Base-by-base conservation (phyloP, 2,888 invertebrate genomes). In the Nemotelus nigrinus region DNA sequence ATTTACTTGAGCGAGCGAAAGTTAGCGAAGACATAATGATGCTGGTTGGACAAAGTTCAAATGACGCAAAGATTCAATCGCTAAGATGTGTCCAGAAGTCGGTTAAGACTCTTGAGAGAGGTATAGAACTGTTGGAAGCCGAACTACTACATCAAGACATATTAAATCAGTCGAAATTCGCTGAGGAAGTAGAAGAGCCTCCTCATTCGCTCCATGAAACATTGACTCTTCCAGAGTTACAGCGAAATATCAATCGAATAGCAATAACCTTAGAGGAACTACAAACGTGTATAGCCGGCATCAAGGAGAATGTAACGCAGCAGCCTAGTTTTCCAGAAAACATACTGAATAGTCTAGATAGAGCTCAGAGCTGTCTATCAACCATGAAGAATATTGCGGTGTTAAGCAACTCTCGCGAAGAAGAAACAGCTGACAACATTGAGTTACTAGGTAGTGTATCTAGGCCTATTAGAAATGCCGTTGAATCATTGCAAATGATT, bases 61-160 rank as follows among this genome's bases (percentile, higher is more conserved):
- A 84, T 58, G 83, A 84, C 10, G 81, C 82, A 39, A 84, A 85
- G 45, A 77, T 84, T 2, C 81, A 82, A 7, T 84, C 83, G 0
- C 80, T 87, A 2, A 82, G 84, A 39, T 82, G 84, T 67, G 85
- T 87, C 44, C 81, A 82, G 3, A 82, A 82, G 45, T 83, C 85
- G 2, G 85, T 86, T 10, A 83, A 83, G 63, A 80, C 82, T 50
- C 83, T 84, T 2, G 84, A 85, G 78, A 84, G 84, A 8, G 85
- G 86, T 64, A 86, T 87, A 58, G 87, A 87, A 78, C 84, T 85
- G 65, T 83, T 86, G 25, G 87, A 87, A 71, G 83, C 84, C 7
- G 85, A 84, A 77, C 82, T 85, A 60, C 79, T 85, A 0, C 85
- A 85, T 67, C 82, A 84, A 41, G 85, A 85, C 80, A 84, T 86